Evolutionary conservation across 2,888 invertebrate species (phyloP).

Genomic region (Anoplius nigerrimus): DNA sequence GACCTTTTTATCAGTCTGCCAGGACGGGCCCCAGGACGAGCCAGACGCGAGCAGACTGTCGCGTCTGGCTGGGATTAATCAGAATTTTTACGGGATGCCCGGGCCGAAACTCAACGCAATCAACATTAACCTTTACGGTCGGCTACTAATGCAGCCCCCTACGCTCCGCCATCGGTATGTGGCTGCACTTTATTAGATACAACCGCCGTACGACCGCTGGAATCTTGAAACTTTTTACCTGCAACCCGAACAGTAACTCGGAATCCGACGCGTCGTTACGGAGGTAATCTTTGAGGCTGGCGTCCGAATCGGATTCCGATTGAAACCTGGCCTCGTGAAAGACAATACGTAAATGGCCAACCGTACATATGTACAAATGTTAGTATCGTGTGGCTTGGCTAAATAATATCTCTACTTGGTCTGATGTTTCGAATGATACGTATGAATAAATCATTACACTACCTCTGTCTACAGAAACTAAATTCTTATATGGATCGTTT

Average conservation of each 20-base stretch:
- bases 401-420: too few relatives aligned
- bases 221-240: conserved; percentile 35
- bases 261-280: conserved; percentile 23
- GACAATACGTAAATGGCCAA: too few relatives aligned
- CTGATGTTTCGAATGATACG: too few relatives aligned
- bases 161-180: conserved; percentile 52
- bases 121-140: conserved; percentile 57
- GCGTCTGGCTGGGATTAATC: conserved; percentile 51
- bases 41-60: conserved; percentile 39
- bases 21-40: background rate
- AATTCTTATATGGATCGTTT: too few relatives aligned
- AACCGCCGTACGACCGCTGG: conserved; percentile 26
- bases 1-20: conserved; percentile 7
- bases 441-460: too few relatives aligned
- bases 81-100: conserved; percentile 51
- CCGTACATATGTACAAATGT: too few relatives aligned
- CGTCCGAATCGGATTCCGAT: too few relatives aligned
- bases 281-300: conserved; percentile 13
- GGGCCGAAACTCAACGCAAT: conserved; percentile 50
- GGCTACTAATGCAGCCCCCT: conserved; percentile 45
- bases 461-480: too few relatives aligned
- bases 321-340: too few relatives aligned
- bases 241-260: conserved; percentile 29
- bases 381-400: too few relatives aligned
- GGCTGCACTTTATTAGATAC: conserved; percentile 51